phyloP scores from a whole-genome alignment of 2,797 vertebrate species.

The Notolepis coatsorum region DNA sequence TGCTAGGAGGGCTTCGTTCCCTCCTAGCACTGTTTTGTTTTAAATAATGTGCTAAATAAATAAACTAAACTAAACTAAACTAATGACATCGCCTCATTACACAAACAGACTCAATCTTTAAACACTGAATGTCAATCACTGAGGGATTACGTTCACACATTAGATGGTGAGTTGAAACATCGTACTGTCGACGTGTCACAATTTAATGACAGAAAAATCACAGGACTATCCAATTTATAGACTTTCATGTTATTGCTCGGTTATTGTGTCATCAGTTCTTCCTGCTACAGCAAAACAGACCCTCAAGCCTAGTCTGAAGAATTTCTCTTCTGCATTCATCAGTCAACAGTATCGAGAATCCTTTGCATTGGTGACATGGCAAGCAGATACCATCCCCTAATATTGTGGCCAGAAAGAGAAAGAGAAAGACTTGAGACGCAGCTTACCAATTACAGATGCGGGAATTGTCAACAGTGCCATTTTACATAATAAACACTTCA shows the following conservation, averaged over 20 bases:
- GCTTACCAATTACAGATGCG: constrained; percentile 30
- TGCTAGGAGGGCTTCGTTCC: no score
- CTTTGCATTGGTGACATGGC: constrained; percentile 25
- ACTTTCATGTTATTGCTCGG: constrained; percentile 26
- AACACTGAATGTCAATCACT: constrained; percentile 38
- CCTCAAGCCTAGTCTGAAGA: constrained; percentile 16
- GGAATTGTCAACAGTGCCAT: no score
- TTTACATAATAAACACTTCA: no score
- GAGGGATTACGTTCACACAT: constrained; percentile 25
- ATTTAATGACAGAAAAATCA: constrained; percentile 28
- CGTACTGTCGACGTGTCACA: constrained; percentile 31
- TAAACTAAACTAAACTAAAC: no score
- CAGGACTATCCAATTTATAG: constrained; percentile 27
- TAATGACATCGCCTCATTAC: constrained; percentile 17
- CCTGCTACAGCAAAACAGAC: constrained; percentile 9
- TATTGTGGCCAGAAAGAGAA: constrained; percentile 23
- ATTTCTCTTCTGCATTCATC: constrained; percentile 34
- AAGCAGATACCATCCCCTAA: constrained; percentile 15
- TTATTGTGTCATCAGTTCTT: constrained; percentile 9
- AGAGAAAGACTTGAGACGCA: constrained; percentile 21
- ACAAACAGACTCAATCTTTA: constrained; percentile 25
- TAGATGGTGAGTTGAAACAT: constrained; percentile 32
- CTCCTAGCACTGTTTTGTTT: no score
- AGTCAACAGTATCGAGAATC: constrained; percentile 42
- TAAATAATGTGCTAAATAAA: no score